These are phyloP conservation scores for Isurus oxyrinchus DNA, from an alignment of 2,113 vertebrate species.

Conservation along the genomic window DNA sequence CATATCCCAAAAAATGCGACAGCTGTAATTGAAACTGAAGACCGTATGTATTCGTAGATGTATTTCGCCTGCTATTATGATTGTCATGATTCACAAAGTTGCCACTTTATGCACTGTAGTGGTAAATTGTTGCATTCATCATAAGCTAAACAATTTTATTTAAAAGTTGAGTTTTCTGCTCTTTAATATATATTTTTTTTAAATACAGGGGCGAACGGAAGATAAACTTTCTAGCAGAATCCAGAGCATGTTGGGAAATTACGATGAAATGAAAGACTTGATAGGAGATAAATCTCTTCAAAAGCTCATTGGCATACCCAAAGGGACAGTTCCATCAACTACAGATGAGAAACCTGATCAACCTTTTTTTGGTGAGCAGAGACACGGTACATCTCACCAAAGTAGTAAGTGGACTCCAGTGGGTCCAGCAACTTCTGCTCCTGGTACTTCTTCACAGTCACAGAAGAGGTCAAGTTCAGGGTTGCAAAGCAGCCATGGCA, in stretches of 20 bases:
- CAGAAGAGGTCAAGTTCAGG: slow-evolving; percentile 75
- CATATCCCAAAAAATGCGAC: neutral
- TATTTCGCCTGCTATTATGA: too few species aligned
- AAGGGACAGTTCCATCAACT: slow-evolving; percentile 74
- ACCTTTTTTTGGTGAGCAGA: slow-evolving; percentile 80
- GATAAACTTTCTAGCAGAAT: slow-evolving; percentile 97
- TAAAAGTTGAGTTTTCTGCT: neutral
- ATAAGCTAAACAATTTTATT: neutral
- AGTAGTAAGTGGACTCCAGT: slow-evolving; percentile 96
- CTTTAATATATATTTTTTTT: neutral
- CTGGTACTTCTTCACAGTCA: slow-evolving; percentile 65
- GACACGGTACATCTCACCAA: slow-evolving; percentile 70
- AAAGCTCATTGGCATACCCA: slow-evolving; percentile 73
- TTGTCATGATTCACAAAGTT: neutral
- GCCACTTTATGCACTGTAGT: neutral
- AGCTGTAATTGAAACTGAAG: neutral
- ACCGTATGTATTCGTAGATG: neutral
- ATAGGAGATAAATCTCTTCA: slow-evolving; percentile 82
- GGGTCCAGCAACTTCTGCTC: slow-evolving; percentile 73
- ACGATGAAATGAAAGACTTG: slow-evolving; percentile 96
- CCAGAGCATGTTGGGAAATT: slow-evolving; percentile 98
- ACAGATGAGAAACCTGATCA: slow-evolving; percentile 78
- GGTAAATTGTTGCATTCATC: neutral
- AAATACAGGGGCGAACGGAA: slow-evolving; percentile 82
- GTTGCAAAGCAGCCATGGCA: slow-evolving; percentile 63